Evolutionary conservation across 2,113 vertebrate species (phyloP).

Genomic region (Grantiella picta): DNA sequence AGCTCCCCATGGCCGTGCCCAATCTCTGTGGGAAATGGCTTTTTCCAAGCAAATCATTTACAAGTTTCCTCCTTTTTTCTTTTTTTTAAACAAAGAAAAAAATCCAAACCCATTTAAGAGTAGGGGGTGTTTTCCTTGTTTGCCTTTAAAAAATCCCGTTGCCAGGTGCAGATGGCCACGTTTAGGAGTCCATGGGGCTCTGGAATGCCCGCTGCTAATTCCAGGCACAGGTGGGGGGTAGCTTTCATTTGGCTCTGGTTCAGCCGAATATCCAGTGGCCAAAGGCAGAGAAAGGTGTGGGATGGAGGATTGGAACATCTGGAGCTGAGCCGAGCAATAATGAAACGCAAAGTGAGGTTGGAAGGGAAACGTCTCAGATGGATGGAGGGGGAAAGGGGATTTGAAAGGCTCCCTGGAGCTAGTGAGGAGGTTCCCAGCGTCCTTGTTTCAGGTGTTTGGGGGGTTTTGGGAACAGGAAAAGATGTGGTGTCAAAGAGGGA

Average conservation of each 20-base stretch:
- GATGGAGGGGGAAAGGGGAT: background rate
- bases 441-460: background rate
- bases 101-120: background rate
- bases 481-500: background rate
- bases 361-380: background rate
- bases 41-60: background rate
- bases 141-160: background rate
- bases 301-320: background rate
- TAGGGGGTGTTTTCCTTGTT: background rate
- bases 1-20: background rate
- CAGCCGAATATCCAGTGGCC: background rate
- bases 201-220: background rate
- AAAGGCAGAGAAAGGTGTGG: conserved; percentile 10
- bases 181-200: background rate
- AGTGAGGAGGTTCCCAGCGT: background rate
- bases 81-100: background rate
- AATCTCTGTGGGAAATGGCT: background rate
- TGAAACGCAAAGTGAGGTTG: background rate
- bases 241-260: background rate
- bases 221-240: background rate
- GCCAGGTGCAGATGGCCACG: background rate
- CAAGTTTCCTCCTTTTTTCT: background rate
- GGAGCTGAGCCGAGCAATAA: background rate
- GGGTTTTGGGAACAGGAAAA: background rate
- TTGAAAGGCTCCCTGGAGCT: background rate